Conservation (phyloP, 2,797 vertebrate genomes). For the Pampus argenteus region DNA sequence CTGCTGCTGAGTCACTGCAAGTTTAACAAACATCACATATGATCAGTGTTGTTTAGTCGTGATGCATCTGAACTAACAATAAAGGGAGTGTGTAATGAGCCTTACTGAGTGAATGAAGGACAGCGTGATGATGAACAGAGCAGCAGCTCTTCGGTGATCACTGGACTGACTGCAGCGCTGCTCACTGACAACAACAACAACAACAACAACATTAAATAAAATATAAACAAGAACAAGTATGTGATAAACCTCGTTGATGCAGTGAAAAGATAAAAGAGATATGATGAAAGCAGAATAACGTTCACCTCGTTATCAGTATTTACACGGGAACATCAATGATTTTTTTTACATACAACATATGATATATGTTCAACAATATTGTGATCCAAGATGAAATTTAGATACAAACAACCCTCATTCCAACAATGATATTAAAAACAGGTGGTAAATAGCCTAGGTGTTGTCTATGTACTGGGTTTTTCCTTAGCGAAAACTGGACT, state of each 20-base stretch:
- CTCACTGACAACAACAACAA: conserved; percentile 16
- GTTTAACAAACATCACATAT: conserved; percentile 3
- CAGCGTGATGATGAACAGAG: background rate
- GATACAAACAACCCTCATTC: background rate
- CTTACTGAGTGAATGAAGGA: conserved; percentile 38
- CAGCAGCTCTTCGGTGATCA: conserved; percentile 31
- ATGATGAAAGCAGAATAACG: no score
- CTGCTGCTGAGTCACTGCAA: conserved; percentile 43
- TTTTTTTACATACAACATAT: no score
- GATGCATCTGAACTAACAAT: background rate
- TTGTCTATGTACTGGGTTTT: no score
- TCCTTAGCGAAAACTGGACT: no score
- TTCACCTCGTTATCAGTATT: no score
- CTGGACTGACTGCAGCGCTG: background rate
- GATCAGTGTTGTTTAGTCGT: background rate
- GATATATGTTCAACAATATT: no score
- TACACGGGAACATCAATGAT: no score
- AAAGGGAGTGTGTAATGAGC: background rate
- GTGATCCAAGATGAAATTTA: background rate
- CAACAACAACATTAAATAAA: background rate
- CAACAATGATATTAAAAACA: no score
- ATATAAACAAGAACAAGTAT: background rate
- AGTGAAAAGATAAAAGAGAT: background rate
- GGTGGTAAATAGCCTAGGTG: no score
- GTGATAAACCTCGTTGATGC: background rate